Evolutionary conservation across 1,140 invertebrate species (phyloP).

Genomic region (Drosophila lini): DNA sequence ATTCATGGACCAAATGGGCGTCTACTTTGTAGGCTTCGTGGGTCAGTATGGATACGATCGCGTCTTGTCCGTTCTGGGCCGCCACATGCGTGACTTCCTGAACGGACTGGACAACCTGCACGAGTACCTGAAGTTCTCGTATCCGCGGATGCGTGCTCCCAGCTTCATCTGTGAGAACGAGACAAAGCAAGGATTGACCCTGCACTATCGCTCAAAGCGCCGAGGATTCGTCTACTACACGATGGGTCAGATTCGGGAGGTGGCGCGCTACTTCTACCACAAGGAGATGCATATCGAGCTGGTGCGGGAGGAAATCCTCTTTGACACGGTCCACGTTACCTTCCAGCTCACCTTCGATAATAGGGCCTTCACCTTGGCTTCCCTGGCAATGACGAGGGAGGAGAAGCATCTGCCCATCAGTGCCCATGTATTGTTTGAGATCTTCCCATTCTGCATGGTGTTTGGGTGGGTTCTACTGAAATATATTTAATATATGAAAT

Average conservation of each 20-base stretch:
- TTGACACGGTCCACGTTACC: slow-evolving; percentile 96
- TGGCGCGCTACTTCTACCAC: slow-evolving; percentile 96
- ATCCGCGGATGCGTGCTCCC: slow-evolving; percentile 95
- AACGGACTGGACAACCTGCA: slow-evolving; percentile 98
- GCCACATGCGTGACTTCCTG: slow-evolving; percentile 97
- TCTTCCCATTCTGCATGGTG: slow-evolving; percentile 98
- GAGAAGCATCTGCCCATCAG: slow-evolving; percentile 94
- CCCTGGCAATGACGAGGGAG: slow-evolving; percentile 92
- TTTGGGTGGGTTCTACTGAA: slow-evolving; percentile 89
- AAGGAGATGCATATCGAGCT: slow-evolving; percentile 97
- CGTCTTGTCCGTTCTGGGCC: slow-evolving; percentile 94
- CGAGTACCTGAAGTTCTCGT: slow-evolving; percentile 98
- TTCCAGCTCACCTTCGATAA: slow-evolving; percentile 98
- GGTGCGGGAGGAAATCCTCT: slow-evolving; percentile 92
- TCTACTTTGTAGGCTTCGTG: slow-evolving; percentile 95
- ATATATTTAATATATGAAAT: background rate
- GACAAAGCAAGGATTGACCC: slow-evolving; percentile 93
- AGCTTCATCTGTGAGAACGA: slow-evolving; percentile 99
- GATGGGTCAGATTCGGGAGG: slow-evolving; percentile 97
- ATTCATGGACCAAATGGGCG: slow-evolving; percentile 96
- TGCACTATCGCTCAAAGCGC: slow-evolving; percentile 97
- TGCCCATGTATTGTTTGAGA: slow-evolving; percentile 96
- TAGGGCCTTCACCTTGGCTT: slow-evolving; percentile 92
- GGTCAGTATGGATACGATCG: slow-evolving; percentile 98
- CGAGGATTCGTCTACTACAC: slow-evolving; percentile 98